A percentile compares a stretch with the other conserved stretches of the same genome.
Evolutionary conservation across 2,888 invertebrate species (phyloP).

Genomic region (Opisthograptis luteolata): DNA sequence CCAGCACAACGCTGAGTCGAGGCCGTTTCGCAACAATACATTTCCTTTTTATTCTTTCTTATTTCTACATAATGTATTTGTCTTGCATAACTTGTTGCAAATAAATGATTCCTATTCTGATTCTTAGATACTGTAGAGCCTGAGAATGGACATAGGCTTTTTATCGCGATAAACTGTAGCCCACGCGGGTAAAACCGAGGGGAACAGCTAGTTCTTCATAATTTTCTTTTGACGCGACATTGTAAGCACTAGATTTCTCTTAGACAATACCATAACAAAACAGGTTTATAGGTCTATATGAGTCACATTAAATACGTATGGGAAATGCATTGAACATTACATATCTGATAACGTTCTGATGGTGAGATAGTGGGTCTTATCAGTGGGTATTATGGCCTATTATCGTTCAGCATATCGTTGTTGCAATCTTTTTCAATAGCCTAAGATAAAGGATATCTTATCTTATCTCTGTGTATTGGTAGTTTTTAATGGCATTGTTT

Average conservation of each 20-base stretch:
- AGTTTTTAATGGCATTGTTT: not conserved
- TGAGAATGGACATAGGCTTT: too few species aligned
- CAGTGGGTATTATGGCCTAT: constrained; percentile 8
- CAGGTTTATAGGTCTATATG: constrained; percentile 18
- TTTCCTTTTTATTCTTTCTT: too few species aligned
- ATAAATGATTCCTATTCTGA: too few species aligned
- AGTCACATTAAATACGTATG: constrained; percentile 8
- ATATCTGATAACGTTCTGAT: not conserved
- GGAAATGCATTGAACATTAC: constrained; percentile 19
- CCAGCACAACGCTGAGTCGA: too few species aligned
- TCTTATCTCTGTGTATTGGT: not conserved
- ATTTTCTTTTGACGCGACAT: not conserved
- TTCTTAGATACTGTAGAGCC: too few species aligned
- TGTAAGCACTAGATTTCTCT: not conserved
- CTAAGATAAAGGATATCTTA: not conserved
- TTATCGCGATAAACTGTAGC: too few species aligned
- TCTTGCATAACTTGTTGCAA: too few species aligned
- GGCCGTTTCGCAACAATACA: too few species aligned
- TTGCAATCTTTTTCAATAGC: constrained; percentile 5
- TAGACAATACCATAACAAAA: not conserved
- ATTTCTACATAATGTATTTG: too few species aligned
- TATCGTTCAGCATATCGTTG: constrained; percentile 10
- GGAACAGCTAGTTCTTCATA: too few species aligned
- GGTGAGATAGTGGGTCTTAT: constrained; percentile 20
- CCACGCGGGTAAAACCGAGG: too few species aligned